These are phyloP conservation scores for Poecilia wingei DNA, from an alignment of 2,797 vertebrate genomes.

Conservation along the genomic window DNA sequence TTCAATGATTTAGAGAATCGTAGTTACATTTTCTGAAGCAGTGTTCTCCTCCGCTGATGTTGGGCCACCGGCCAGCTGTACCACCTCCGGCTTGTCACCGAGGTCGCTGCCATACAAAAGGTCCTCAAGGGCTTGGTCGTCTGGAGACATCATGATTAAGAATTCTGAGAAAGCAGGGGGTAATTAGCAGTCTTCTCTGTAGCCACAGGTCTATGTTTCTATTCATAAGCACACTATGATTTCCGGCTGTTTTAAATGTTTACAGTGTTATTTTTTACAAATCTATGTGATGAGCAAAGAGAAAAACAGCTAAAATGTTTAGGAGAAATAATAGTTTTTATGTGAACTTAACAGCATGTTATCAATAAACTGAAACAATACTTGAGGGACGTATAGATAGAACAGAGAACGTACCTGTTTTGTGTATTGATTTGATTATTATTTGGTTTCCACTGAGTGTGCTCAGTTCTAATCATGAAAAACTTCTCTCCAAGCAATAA, in stretches of 20 bases:
- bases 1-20: background rate
- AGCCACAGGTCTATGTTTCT: conserved; percentile 16
- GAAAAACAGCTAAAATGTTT: too few species aligned
- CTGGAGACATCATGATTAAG: conserved; percentile 66
- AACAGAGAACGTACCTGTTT: conserved; percentile 20
- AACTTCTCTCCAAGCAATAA: background rate
- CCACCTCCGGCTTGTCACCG: conserved; percentile 55
- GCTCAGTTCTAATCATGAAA: background rate
- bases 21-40: conserved; percentile 27
- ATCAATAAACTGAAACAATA: background rate
- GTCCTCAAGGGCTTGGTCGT: conserved; percentile 61
- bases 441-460: conserved; percentile 13
- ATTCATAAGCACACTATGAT: background rate
- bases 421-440: background rate
- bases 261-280: background rate
- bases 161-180: conserved; percentile 37
- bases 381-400: background rate
- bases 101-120: conserved; percentile 68
- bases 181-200: conserved; percentile 30
- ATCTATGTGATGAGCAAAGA: background rate
- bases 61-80: conserved; percentile 24
- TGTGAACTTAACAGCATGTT: background rate
- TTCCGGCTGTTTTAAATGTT: background rate
- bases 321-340: background rate
- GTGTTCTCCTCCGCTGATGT: background rate